Evolutionary conservation across 2,797 vertebrate species (phyloP).

Genomic region (Alcedo atthis): DNA sequence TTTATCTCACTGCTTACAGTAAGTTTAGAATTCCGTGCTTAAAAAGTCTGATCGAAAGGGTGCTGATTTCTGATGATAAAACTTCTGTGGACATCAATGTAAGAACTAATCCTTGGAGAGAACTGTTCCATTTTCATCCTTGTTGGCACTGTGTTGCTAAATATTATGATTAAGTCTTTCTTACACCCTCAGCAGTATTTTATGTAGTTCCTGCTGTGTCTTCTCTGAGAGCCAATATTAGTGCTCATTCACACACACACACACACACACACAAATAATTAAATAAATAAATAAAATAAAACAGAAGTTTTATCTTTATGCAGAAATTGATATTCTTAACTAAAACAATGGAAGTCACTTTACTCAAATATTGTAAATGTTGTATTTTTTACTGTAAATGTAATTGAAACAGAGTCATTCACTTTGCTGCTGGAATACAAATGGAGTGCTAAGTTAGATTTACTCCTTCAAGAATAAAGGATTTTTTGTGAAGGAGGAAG

Average conservation of each 20-base stretch:
- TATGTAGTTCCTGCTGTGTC: constrained; percentile 2
- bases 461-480: constrained; percentile 12
- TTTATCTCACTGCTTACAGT: neutral
- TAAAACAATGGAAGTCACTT: constrained; percentile 46
- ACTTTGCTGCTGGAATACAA: constrained; percentile 43
- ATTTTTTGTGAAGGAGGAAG: neutral
- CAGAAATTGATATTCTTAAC: constrained; percentile 57
- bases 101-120: neutral
- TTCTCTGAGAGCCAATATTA: neutral
- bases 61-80: neutral
- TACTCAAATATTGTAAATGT: constrained; percentile 55
- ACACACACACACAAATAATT: too few relatives aligned
- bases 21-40: neutral
- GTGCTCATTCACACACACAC: neutral
- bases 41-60: neutral
- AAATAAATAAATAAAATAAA: too few relatives aligned
- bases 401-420: constrained; percentile 59
- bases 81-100: neutral
- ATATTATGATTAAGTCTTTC: neutral
- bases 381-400: constrained; percentile 55
- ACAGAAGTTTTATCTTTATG: constrained; percentile 42
- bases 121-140: neutral
- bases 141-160: constrained; percentile 13
- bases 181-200: constrained; percentile 9
- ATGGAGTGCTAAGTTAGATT: constrained; percentile 20